Evolutionary conservation across 2,888 invertebrate species (phyloP).

Genomic region (Melinaea marsaeus): DNA sequence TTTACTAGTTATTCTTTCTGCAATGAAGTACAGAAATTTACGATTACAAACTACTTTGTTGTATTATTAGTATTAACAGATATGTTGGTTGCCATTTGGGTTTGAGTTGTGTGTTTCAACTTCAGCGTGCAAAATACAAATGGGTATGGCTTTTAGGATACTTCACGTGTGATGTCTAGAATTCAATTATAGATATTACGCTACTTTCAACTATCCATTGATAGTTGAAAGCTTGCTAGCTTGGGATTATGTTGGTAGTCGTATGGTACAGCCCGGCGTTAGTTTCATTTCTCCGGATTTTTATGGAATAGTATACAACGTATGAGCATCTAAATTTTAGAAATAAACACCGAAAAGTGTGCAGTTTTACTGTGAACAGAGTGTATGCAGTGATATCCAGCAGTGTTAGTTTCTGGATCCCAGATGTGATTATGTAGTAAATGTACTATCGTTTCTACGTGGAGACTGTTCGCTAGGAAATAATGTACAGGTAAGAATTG

Average conservation of each 20-base stretch:
- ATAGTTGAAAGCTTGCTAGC: slow-evolving; percentile 92
- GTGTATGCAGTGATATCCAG: slow-evolving; percentile 92
- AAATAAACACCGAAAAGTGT: slow-evolving; percentile 83
- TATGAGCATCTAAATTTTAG: slow-evolving; percentile 85
- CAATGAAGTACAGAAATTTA: slow-evolving; percentile 80
- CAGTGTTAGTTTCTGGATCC: slow-evolving; percentile 95
- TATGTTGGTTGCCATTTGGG: slow-evolving; percentile 94
- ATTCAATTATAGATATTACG: slow-evolving; percentile 94
- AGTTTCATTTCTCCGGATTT: slow-evolving; percentile 96
- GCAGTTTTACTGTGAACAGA: slow-evolving; percentile 91
- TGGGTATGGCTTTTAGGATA: slow-evolving; percentile 92
- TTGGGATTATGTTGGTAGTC: slow-evolving; percentile 89
- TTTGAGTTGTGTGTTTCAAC: slow-evolving; percentile 97
- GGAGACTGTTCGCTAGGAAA: slow-evolving; percentile 90
- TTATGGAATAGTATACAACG: slow-evolving; percentile 97
- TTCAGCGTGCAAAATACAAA: slow-evolving; percentile 92
- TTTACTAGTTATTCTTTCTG: slow-evolving; percentile 92
- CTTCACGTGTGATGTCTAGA: slow-evolving; percentile 97
- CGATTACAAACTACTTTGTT: slow-evolving; percentile 96
- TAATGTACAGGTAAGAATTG: slow-evolving; percentile 85
- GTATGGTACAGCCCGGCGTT: slow-evolving; percentile 96
- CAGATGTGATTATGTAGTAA: slow-evolving; percentile 93
- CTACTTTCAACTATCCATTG: slow-evolving; percentile 93
- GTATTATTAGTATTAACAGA: slow-evolving; percentile 96
- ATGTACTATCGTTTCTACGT: slow-evolving; percentile 94